A percentile compares a stretch with the other conserved stretches of the same genome.
phyloP scores from a whole-genome alignment of 1,140 invertebrate genomes.

The Pinna nobilis region DNA sequence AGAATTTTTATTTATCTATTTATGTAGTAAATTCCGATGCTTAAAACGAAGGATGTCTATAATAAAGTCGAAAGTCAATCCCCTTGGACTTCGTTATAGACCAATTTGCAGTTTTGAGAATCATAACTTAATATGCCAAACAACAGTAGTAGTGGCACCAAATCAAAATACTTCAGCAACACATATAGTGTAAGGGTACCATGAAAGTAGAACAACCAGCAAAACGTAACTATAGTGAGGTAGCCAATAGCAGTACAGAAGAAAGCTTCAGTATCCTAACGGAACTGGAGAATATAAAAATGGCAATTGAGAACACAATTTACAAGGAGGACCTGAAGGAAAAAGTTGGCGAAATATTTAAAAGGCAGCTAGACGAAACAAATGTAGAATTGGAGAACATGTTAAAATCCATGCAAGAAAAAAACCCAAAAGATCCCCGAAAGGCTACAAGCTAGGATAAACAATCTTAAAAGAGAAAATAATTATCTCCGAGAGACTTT shows the following conservation, averaged over 20 bases:
- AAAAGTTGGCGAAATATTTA: not conserved
- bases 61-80: no score
- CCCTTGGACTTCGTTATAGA: no score
- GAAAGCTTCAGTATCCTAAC: not conserved
- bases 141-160: no score
- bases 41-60: no score
- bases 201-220: no score
- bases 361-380: not conserved
- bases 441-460: not conserved
- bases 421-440: not conserved
- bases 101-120: no score
- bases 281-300: not conserved
- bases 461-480: not conserved
- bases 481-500: not conserved
- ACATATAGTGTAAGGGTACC: no score
- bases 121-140: no score
- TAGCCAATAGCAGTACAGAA: not conserved
- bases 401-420: no score
- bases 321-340: not conserved
- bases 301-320: not conserved
- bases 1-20: no score
- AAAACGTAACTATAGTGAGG: not conserved
- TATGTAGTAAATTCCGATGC: no score
- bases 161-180: no score
- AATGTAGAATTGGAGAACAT: not conserved